Base-by-base conservation (phyloP, 2,888 invertebrate species). In the Seira musarum region DNA sequence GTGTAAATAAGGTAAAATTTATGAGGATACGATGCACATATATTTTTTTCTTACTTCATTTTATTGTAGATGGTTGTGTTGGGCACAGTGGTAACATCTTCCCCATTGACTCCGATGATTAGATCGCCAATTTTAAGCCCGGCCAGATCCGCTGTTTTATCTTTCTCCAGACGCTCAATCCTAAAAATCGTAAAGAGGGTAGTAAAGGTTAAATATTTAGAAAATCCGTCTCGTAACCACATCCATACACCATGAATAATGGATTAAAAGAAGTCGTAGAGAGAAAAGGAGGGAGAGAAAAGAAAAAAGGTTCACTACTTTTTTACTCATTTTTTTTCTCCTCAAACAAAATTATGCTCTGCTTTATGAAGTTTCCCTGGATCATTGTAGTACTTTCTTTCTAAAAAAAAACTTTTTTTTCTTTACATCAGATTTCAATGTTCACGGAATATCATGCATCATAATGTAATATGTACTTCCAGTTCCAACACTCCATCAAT, bases 71-170 rank as follows among this genome's bases (percentile, higher is more conserved):
- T 85, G 22, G 83, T 81, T 6, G 85, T 83, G 60, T 84, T 85
- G 25, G 85, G 84, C 24, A 84, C 76, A 49, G 74, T 76, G 6
- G 82, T 83, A 49, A 85, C 83, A 46, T 85, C 85, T 69, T 86
- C 84, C n/a, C 86, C 86, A 81, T 85, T 85, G 65, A 86, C 86
- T 61, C 85, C 85, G 64, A 86, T 83, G 72, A 86, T 86, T 76
- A 85, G 80, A 83, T 86, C 86, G 24, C 85, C 86, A 68, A 85
- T 85, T 69, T 82, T 83, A 2, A 85, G 77, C 25, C 86, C 86
- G 40, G 85, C 85, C 24, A 80, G 19, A 79, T 85, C 85, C 40
- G 85, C 86, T 60, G 81, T 82, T 82, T 85, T 85, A 66, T 81
- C 84, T 77, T 82, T 83, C 82, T 86, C 85, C 66, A 86, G 76